Conservation (phyloP, 92 coral and sea anemone species). For the Isaurus tuberculatus region DNA sequence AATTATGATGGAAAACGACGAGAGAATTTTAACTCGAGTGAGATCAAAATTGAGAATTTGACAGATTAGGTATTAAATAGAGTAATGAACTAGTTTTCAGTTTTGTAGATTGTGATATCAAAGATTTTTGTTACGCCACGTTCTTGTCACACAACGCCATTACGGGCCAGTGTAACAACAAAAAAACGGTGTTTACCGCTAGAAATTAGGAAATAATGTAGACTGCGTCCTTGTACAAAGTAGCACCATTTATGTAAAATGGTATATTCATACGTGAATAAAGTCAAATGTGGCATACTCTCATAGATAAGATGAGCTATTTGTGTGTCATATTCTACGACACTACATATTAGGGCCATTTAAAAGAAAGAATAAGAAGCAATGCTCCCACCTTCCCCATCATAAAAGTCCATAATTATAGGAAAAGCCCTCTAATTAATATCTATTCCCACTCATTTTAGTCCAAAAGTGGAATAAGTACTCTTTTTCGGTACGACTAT, state of each 20-base stretch:
- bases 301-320: no score
- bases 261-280: constrained; percentile 1
- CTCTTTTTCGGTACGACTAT: no score
- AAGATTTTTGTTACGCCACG: background rate
- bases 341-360: no score
- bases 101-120: constrained; percentile 7
- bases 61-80: background rate
- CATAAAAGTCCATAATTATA: no score
- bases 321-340: no score
- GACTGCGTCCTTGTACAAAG: background rate
- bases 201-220: background rate
- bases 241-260: background rate
- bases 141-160: background rate
- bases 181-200: background rate
- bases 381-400: no score
- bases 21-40: background rate
- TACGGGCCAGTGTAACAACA: background rate
- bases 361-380: no score
- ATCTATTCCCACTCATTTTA: no score
- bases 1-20: background rate
- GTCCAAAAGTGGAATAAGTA: no score
- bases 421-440: no score
- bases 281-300: background rate
- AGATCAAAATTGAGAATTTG: background rate
- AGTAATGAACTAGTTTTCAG: background rate